These are phyloP conservation scores for Typhlichthys eigenmanni DNA, from an alignment of 2,797 vertebrate genomes.

Conservation along the genomic window DNA sequence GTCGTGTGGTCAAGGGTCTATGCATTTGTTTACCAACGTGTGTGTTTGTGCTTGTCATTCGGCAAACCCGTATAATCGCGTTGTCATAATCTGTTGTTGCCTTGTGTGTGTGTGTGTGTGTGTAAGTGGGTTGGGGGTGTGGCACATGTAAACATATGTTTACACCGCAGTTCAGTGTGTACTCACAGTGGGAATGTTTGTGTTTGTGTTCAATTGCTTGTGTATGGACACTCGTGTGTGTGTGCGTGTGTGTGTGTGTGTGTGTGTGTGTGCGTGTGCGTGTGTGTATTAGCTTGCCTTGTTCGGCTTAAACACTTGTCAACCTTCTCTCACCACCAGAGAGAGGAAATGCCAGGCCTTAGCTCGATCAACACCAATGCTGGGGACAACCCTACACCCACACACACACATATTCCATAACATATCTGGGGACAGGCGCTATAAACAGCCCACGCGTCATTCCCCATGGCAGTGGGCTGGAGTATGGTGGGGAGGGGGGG, in stretches of 20 bases:
- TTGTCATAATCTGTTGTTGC: not conserved
- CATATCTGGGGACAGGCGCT: no score
- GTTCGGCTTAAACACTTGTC: constrained; percentile 8
- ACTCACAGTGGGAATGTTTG: not conserved
- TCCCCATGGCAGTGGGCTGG: no score
- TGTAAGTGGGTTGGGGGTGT: not conserved
- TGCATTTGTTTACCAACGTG: not conserved
- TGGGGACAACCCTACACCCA: not conserved
- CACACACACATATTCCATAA: constrained; percentile 7
- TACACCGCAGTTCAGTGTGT: not conserved
- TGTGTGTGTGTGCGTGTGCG: not conserved
- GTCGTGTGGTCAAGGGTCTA: constrained; percentile 5
- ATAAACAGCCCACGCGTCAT: no score
- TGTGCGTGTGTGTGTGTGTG: not conserved
- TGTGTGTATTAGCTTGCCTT: not conserved
- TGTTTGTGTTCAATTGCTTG: not conserved
- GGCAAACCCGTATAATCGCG: not conserved
- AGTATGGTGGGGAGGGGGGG: no score
- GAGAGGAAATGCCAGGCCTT: constrained; percentile 21
- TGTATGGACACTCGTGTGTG: not conserved
- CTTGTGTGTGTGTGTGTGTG: not conserved
- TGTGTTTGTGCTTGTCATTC: not conserved
- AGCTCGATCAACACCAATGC: not conserved
- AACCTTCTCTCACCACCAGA: constrained; percentile 1
- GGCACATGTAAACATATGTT: not conserved